These are phyloP conservation scores for Cinclus mexicanus DNA, from an alignment of 2,113 vertebrate species.

Conservation along the genomic window DNA sequence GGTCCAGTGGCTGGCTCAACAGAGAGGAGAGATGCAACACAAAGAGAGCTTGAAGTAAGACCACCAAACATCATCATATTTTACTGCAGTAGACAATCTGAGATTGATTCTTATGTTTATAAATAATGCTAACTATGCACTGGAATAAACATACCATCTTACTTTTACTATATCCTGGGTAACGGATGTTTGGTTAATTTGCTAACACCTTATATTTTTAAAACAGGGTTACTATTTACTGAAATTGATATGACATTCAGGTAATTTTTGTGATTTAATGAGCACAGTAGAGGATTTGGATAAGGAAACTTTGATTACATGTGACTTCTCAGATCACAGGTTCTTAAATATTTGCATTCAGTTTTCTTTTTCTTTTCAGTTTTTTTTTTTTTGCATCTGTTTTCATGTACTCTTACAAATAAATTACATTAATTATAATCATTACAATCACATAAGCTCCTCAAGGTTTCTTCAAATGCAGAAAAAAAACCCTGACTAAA, in stretches of 20 bases:
- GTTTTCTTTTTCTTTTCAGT: no score
- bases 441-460: neutral
- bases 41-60: neutral
- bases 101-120: neutral
- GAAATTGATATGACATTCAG: neutral
- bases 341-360: neutral
- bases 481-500: neutral
- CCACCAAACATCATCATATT: neutral
- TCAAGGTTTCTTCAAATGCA: neutral
- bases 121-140: neutral
- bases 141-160: neutral
- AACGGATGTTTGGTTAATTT: neutral
- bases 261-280: neutral
- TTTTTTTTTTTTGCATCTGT: no score
- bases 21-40: neutral
- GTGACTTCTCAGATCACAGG: neutral
- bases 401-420: neutral
- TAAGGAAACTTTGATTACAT: neutral
- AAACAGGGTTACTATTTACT: neutral
- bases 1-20: slow-evolving; percentile 68
- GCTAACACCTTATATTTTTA: neutral
- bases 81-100: neutral
- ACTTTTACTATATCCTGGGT: neutral
- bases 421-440: neutral
- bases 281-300: neutral